Evolutionary conservation across 2,797 vertebrate species (phyloP), one percentile per base, ranked within the genome.

Genomic region (Botia kubotai): DNA sequence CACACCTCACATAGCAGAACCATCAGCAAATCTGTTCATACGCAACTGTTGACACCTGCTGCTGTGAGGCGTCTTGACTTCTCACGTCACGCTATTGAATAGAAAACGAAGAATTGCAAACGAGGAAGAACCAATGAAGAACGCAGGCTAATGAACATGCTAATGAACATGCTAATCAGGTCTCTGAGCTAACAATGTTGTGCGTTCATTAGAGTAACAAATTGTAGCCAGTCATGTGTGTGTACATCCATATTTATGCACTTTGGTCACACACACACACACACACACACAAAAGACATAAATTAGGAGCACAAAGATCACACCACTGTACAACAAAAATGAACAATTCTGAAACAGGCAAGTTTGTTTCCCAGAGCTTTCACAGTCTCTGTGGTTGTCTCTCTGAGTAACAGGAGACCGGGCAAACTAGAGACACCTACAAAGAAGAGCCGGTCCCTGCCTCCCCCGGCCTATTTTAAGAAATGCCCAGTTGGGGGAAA

Each of bases 391-490:
- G n/a, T 6, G 48, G 21, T 21, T 2, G 10, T 82, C 73, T 77
- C 48, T 48, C 50, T 48, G 68, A 60, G 68, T 77, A 79, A 79
- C 78, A 72, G 69, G 67, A 72, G 63, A 76, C 43, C 39, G 72
- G 16, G 43, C 8, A 68, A 73, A 67, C 60, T 46, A 73, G 29
- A 79, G 57, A 69, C 62, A 82, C 70, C 78, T 71, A 65, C 69
- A 67, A 67, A 72, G 62, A 79, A 12, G 50, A 83, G 67, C 23
- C 19, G 70, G 57, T 53, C 69, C 80, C 58, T 75, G 75, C 86
- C 82, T 86, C 82, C 83, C 76, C 60, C 90, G 89, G 91, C 91
- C 94, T 96, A 95, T 95, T 96, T 97, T 93, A 92, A 93, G 91
- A 94, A 91, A 90, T 90, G 84, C 93, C 92, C 82, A 69, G 93